These are phyloP conservation scores for Lytechinus pictus DNA, from an alignment of 35 echinoderm and acorn worm genomes.

Conservation along the genomic window DNA sequence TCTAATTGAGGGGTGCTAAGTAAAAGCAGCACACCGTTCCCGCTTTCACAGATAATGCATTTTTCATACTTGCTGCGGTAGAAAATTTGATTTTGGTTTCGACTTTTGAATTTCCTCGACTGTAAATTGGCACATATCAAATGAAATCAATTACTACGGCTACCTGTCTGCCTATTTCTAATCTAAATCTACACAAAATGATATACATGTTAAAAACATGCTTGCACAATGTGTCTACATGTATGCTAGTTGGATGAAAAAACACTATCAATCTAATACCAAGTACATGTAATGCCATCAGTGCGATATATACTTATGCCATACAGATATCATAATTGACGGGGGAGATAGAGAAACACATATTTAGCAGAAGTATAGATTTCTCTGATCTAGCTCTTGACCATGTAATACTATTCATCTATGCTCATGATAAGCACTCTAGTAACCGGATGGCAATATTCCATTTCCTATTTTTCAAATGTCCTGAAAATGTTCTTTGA, in stretches of 20 bases:
- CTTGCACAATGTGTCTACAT: not conserved
- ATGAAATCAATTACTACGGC: conserved; percentile 9
- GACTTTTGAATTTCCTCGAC: not conserved
- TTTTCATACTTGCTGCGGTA: not conserved
- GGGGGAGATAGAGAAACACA: not conserved
- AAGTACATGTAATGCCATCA: not conserved
- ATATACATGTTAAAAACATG: not conserved
- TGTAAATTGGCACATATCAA: conserved; percentile 45
- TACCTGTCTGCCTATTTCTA: not conserved
- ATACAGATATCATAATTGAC: not conserved
- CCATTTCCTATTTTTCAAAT: not conserved
- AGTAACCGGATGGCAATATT: not conserved
- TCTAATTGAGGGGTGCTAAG: not conserved
- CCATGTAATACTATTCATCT: not conserved
- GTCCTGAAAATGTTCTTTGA: not conserved
- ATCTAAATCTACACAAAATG: not conserved
- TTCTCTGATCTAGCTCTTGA: not conserved
- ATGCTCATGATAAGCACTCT: not conserved
- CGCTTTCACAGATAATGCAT: not conserved
- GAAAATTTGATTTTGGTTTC: not conserved
- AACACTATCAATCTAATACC: not conserved
- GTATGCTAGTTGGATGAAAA: not conserved
- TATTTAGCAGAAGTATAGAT: not conserved
- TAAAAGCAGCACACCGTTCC: not conserved
- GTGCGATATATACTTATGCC: not conserved